Base-by-base conservation (phyloP, 2,797 vertebrate species). In the Lycodopsis pacificus region DNA sequence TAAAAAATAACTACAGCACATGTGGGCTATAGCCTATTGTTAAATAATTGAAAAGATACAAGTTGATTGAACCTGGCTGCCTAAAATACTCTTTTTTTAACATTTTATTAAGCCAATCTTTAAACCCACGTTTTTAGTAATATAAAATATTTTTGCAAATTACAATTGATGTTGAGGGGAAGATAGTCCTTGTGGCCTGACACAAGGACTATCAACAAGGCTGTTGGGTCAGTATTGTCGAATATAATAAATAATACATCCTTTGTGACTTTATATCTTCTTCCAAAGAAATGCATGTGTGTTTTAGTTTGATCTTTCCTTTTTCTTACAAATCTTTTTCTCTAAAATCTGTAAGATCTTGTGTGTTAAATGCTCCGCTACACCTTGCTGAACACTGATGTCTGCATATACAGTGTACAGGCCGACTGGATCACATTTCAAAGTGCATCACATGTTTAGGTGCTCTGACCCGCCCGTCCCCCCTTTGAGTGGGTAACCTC, bases 381-480 rank as follows among this genome's bases (percentile, higher is more conserved):
- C 71, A 58, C 65, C 59, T 67, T 46, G 19, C 71, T 69, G 36
- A 65, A 30, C 27, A 38, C 49, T 25, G 65, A 54, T 54, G 34
- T 78, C 68, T 76, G 64, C 53, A 71, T 34, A 77, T 14, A 54
- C 51, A 54, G 51, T 54, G 22, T 40, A 19, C 44, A 17, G 61
- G 61, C 22, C 61, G 17, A 44, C 30, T 65, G 79, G 40, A 74
- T 85, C 83, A 3, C 80, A 54, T 90, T 85, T 82, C 81, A 78
- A 69, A 80, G 72, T 65, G 71, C 48, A 4, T 70, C 67, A 65
- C 72, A 40, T 79, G 70, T 83, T 51, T 15, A 74, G 73, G 44
- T 73, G 79, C 71, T 57, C 67, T 80, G 65, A 5, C 20, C 53
- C 70, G 15, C 34, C 64, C 11, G 27, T 64, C 71, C 27, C 25